Evolutionary conservation across 2,888 invertebrate species (phyloP), one percentile per base, ranked within the genome.

Genomic region (Eulithis prunata): DNA sequence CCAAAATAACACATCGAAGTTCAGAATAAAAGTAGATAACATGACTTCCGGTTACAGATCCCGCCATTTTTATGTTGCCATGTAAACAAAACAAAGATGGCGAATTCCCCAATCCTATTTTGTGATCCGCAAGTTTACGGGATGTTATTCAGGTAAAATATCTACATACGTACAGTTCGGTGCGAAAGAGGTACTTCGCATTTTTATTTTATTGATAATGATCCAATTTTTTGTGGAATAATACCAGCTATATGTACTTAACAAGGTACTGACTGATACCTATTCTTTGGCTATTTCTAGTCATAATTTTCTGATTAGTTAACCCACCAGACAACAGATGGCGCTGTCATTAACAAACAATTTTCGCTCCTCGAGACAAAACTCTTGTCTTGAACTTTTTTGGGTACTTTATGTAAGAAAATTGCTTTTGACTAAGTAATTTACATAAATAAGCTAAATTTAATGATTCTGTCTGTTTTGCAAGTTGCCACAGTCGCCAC

Each of bases 301-400:
- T n/a, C 51, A 57, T 55, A 54, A 55, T 60, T 59, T 51, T 13
- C 5, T 13, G 32, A 46, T 55, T 57, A 67, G 47, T 65, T 55
- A 43, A 5, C 54, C 38, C 28, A 36, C 10, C 51, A 47, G 53
- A 13, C 45, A 45, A 54, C 71, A 75, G 75, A 73, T 74, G 77
- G 70, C 71, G 70, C 51, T 70, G 51, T 64, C 47, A 65, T 69
- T 62, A 71, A 66, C 68, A 59, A 53, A 38, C 60, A 58, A 70
- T 70, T 67, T 47, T 61, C 12, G 36, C 36, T 58, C 14, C 70
- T 70, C 57, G 64, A 64, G 64, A 62, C 38, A 47, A 28, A 11
- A 32, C n/a, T 14, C 4, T 12, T 8, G 38, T 28, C 59, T 59
- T 41, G 21, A 14, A 11, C 8, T 55, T 72, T 71, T 70, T 72